Conservation (phyloP, 1,140 invertebrate genomes). For the Chymomyza costata region DNA sequence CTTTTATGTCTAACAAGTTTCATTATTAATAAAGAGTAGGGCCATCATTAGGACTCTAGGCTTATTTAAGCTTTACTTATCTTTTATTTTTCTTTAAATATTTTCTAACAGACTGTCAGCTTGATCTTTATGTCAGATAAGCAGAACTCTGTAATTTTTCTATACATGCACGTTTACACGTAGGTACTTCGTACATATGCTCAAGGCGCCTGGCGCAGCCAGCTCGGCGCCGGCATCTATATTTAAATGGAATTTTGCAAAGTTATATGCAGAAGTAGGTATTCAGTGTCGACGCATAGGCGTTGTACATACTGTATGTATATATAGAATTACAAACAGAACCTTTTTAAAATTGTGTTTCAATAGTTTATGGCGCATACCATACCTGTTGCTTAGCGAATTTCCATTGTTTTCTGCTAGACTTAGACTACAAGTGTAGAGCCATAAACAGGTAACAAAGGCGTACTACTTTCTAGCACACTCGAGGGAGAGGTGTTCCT, state of each 20-base stretch:
- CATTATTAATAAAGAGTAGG: no score
- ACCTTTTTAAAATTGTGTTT: neutral
- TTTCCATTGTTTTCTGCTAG: neutral
- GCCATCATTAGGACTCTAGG: no score
- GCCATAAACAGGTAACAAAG: slow-evolving; percentile 36
- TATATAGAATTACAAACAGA: no score
- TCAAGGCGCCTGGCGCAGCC: slow-evolving; percentile 62
- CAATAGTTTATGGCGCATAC: slow-evolving; percentile 18
- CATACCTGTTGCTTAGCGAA: slow-evolving; percentile 35
- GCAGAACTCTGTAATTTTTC: slow-evolving; percentile 3
- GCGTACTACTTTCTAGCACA: no score
- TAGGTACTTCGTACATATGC: no score
- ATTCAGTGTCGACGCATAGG: neutral
- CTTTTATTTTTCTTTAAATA: neutral
- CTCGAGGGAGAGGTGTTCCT: slow-evolving; percentile 35
- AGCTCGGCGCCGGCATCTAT: slow-evolving; percentile 39
- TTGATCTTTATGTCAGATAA: slow-evolving; percentile 7
- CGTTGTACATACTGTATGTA: slow-evolving; percentile 7
- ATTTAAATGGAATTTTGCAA: slow-evolving; percentile 38
- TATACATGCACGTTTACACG: neutral
- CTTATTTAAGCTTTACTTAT: no score
- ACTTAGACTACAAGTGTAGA: slow-evolving; percentile 2
- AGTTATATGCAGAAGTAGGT: slow-evolving; percentile 30
- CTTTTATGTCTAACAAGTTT: no score
- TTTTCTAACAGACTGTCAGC: neutral